A percentile compares a stretch with the other conserved stretches of the same genome.
These are phyloP conservation scores for Drosophila melanogaster DNA, from an alignment of 1,140 invertebrate species.

Conservation along the genomic window DNA sequence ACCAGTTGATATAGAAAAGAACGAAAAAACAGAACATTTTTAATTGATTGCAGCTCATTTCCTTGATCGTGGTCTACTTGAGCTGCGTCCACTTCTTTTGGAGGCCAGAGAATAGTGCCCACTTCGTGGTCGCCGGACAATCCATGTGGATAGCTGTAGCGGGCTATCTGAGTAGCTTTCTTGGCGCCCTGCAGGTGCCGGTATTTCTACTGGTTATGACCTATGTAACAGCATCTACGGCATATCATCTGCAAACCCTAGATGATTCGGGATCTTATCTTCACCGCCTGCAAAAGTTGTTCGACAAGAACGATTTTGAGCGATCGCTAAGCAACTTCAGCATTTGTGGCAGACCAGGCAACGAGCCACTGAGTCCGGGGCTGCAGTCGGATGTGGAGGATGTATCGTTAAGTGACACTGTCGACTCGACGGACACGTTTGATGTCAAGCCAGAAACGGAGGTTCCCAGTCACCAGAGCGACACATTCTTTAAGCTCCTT, in stretches of 20 bases:
- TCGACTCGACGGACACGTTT: constrained; percentile 70
- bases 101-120: constrained; percentile 85
- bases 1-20: not conserved
- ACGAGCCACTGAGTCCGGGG: constrained; percentile 25
- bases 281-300: constrained; percentile 64
- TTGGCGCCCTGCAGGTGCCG: constrained; percentile 86
- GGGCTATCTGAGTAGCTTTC: constrained; percentile 86
- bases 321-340: constrained; percentile 66
- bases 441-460: constrained; percentile 40
- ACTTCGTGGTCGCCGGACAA: constrained; percentile 86
- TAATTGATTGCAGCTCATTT: constrained; percentile 79
- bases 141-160: constrained; percentile 87
- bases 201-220: constrained; percentile 85
- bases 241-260: constrained; percentile 85
- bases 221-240: constrained; percentile 86
- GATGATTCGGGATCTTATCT: constrained; percentile 56
- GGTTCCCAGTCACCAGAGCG: constrained; percentile 57
- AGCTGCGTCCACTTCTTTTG: constrained; percentile 86
- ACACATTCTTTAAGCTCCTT: constrained; percentile 74
- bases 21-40: too few species aligned
- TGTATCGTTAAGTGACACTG: constrained; percentile 72
- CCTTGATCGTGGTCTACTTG: constrained; percentile 85
- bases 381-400: constrained; percentile 75
- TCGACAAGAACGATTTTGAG: constrained; percentile 72
- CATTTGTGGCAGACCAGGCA: constrained; percentile 42